These are phyloP conservation scores for Anarhynchus alexandrinus DNA, from an alignment of 2,113 vertebrate genomes.

Conservation along the genomic window DNA sequence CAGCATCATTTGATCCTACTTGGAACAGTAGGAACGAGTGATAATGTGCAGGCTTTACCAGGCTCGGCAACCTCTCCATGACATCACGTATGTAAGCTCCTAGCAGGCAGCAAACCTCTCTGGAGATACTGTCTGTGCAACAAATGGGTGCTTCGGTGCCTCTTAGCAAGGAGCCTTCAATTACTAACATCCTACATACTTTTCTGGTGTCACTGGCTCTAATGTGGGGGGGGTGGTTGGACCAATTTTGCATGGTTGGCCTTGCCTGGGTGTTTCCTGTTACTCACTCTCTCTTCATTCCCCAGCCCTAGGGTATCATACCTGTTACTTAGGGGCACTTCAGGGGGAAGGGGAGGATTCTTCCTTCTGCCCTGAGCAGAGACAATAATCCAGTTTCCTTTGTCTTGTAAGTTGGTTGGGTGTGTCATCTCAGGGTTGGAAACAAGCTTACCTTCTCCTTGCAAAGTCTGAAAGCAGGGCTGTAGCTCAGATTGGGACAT, in stretches of 20 bases:
- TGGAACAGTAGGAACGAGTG: background rate
- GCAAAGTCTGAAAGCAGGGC: background rate
- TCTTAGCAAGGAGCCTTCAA: background rate
- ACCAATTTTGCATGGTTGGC: background rate
- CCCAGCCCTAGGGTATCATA: background rate
- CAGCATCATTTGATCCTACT: background rate
- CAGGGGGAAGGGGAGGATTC: background rate
- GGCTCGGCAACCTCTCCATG: background rate
- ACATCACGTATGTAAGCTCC: fast-evolving
- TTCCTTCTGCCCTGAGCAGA: background rate
- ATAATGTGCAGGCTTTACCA: background rate
- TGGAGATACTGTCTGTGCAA: background rate
- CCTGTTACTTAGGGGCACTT: fast-evolving
- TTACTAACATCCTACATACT: background rate
- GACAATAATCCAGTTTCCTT: background rate
- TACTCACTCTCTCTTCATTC: background rate
- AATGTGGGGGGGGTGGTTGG: background rate
- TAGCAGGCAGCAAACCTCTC: background rate
- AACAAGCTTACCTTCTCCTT: background rate
- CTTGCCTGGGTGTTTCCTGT: background rate
- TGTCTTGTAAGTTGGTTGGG: fast-evolving
- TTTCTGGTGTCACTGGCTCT: background rate
- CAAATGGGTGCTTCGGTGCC: background rate
- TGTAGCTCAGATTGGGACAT: background rate
- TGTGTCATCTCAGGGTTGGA: background rate